Base-by-base conservation (phyloP, 1,140 invertebrate species). In the Microplitis mediator region DNA sequence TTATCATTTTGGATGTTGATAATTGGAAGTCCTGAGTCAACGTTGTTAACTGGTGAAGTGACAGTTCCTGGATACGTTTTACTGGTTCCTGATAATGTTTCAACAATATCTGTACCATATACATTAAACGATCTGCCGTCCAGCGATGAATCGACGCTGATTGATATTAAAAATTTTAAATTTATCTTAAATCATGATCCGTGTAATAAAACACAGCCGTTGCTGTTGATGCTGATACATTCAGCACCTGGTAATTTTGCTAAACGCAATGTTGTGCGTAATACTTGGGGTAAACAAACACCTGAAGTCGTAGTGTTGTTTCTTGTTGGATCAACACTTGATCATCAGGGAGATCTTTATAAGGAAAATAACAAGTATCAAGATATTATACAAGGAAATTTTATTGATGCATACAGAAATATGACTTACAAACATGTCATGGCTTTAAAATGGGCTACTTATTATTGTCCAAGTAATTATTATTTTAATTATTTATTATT, bases 351-450 rank as follows among this genome's bases (percentile, higher is more conserved):
- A 0, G 77, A 79, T 11, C 76, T 95, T 2, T 78, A 89, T 13
- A 77, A 87, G 54, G 95, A 97, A 82, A 89, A 90, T 76, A 78
- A 79, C 3, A 76, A 76, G 0, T 89, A 91, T 78, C 85, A 88
- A 16, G 95, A 97, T 81, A 88, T 96, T 68, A 89, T 96, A 32
- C 93, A 95, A 84, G 94, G 93, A 32, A 91, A 90, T 76, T 96
- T 95, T 82, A 69, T 88, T 6, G 95, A 96, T 86, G 89, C 88
- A 36, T 97, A 96, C 80, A 89, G 91, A 73, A 97, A 96, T 85
- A 90, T 97, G 84, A 95, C 95, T 2, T 95, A 95, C 79, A 97
- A 97, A 84, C 94, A 95, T 84, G 91, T 94, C 4, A 93, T 94
- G 90, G 91, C 90, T 1, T 88, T 96, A n/a, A 94, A 94, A 81